phyloP scores from a whole-genome alignment of 2,888 invertebrate species.

The Ochropleura leucogaster region DNA sequence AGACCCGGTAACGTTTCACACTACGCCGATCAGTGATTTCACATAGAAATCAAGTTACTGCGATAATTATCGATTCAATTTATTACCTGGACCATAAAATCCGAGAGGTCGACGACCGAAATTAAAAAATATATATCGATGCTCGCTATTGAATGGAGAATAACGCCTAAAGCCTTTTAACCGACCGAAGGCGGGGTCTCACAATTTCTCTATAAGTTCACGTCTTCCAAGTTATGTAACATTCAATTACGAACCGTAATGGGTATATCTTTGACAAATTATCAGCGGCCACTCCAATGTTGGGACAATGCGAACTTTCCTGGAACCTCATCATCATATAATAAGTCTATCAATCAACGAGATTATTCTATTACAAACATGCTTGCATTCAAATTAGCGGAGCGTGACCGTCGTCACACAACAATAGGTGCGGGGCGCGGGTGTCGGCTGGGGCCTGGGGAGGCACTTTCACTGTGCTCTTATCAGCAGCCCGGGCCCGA shows the following conservation, averaged over 20 bases:
- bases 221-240: slow-evolving; percentile 81
- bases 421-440: slow-evolving; percentile 75
- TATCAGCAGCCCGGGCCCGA: slow-evolving; percentile 71
- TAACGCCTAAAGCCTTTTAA: slow-evolving; percentile 84
- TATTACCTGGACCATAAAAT: slow-evolving; percentile 85
- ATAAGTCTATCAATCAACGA: slow-evolving; percentile 86
- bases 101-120: slow-evolving; percentile 81
- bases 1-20: slow-evolving; percentile 77
- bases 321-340: slow-evolving; percentile 85
- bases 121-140: slow-evolving; percentile 77
- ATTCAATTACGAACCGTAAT: slow-evolving; percentile 83
- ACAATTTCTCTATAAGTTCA: slow-evolving; percentile 84
- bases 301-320: slow-evolving; percentile 81
- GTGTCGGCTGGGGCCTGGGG: slow-evolving; percentile 58
- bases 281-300: slow-evolving; percentile 75
- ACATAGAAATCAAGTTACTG: slow-evolving; percentile 81
- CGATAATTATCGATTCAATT: slow-evolving; percentile 85
- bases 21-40: slow-evolving; percentile 79
- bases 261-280: slow-evolving; percentile 81
- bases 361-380: slow-evolving; percentile 83
- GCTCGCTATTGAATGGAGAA: slow-evolving; percentile 83
- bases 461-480: slow-evolving; percentile 81
- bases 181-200: slow-evolving; percentile 81
- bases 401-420: slow-evolving; percentile 82
- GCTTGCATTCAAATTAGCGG: slow-evolving; percentile 82